Evolutionary conservation across 2,797 vertebrate genomes (phyloP), one percentile per base, ranked within the genome.

Genomic region (Clarias pachynema): DNA sequence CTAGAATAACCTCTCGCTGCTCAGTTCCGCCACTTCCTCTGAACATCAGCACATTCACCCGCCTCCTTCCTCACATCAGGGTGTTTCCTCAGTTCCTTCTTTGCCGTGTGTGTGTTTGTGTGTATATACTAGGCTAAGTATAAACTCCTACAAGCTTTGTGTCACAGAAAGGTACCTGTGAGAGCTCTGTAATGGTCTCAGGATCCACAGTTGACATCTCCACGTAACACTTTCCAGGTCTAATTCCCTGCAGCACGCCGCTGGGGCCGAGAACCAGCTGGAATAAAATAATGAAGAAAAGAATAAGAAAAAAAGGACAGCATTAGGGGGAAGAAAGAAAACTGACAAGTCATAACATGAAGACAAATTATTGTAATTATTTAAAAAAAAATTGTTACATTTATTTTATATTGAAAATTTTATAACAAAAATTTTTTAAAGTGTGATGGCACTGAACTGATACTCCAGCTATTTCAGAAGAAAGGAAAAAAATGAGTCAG

Each of bases 181-280:
- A 96, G 79, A 99, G 91, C 90, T 99, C 98, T 68, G 96, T 96
- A 91, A 99, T 98, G 6, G 98, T 99, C 91, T 99, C 98, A 44
- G 98, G 97, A 84, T 99, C 98, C 70, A 99, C 97, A 0, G 98
- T 99, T 53, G 98, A 99, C 97, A 99, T 99, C 90, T 99, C 98
- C 62, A 99, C 95, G 0, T 99, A 99, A 92, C 98, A 99, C 88
- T 99, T 99, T 14, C 98, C 98, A 0, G 98, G 97, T 89, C 98
- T 95, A 94, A 99, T 99, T 62, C 98, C 98, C 90, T 99, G 98
- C 70, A 99, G 96, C 14, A 99, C 98, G 44, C 98, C 98, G 79
- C 98, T 99, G 87, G 98, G 97, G 84, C 98, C 98, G 88, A 99
- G 90, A 77, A 99, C 98, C 96, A 99, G 93, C 98, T 99, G 93